Evolutionary conservation across 1,140 invertebrate genomes (phyloP), one percentile per base, ranked within the genome.

Genomic region (Formica selysi): DNA sequence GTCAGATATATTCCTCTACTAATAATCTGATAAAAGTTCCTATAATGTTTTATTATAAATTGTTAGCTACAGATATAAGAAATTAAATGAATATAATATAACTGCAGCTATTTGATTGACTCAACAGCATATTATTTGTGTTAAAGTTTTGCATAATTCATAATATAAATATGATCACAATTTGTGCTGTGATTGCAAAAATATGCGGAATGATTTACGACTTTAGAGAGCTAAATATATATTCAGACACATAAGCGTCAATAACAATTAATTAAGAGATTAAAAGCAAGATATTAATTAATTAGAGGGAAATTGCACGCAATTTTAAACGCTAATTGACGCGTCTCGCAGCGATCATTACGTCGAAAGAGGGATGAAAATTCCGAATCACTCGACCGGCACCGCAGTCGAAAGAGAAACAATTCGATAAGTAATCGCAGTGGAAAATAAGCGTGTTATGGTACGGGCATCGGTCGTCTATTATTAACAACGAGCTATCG

Each of bases 401-500:
- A 41, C 29, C 80, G 54, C 26, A 36, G n/a, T 22, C 70, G 57
- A 84, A 84, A 62, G 57, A 62, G 71, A 62, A 84, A 64, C 70
- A 32, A 48, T 61, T 65, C 13, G 68, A 76, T 76, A 84, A 84
- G 59, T 76, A 62, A 76, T 76, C 79, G 79, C 71, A 74, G 0
- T 62, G 61, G 80, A 61, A 76, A 76, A 84, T 76, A 84, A 76
- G 62, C 44, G 11, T 59, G 19, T 76, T 74, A 38, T 36, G 83
- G 61, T 16, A 22, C 71, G 51, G 74, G 16, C 48, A 74, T 83
- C 51, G 61, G 73, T 64, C 73, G 59, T 79, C 83, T 85, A 79
- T 85, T 85, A 76, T 85, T 85, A 85, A 76, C 48, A 78, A 57
- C 29, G 57, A 65, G 74, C 78, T 76, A 76, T 76, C 83, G 11